Percentiles rank a stretch among this genome's conserved stretches.
Conservation (phyloP, 2,888 invertebrate species). For the Leucania comma region DNA sequence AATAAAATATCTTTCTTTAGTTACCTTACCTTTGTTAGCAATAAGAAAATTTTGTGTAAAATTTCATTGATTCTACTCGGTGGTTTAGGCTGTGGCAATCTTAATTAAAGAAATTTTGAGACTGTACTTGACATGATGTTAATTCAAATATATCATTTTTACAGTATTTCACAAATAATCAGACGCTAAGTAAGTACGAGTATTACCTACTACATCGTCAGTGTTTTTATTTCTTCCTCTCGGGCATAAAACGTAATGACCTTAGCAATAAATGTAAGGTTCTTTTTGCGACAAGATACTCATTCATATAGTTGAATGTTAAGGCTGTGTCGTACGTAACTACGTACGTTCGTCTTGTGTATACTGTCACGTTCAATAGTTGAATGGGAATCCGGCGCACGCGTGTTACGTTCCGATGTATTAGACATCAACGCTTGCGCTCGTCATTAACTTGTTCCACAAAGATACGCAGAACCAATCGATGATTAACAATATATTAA, state of each 20-base stretch:
- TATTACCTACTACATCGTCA: conserved; percentile 3
- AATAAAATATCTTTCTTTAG: not conserved
- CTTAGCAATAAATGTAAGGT: conserved; percentile 46
- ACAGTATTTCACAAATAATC: conserved; percentile 10
- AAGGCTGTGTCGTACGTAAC: conserved; percentile 26
- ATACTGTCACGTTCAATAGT: conserved; percentile 52
- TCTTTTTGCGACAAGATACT: conserved; percentile 48
- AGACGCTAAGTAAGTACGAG: not conserved
- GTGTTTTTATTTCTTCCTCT: conserved; percentile 19
- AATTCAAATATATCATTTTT: no score
- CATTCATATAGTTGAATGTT: conserved; percentile 50
- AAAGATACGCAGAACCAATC: conserved; percentile 19
- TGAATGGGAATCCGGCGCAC: conserved; percentile 60
- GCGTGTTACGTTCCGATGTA: conserved; percentile 57
- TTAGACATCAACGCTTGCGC: conserved; percentile 69
- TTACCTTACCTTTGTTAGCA: not conserved
- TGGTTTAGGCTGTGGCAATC: not conserved
- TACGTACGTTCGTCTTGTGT: conserved; percentile 31
- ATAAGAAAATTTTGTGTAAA: not conserved
- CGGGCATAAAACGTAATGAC: conserved; percentile 17
- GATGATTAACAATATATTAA: conserved; percentile 30
- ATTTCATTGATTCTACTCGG: not conserved
- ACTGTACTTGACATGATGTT: no score
- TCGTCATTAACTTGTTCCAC: conserved; percentile 27
- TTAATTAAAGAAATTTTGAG: not conserved